Conservation (phyloP, 2,888 invertebrate genomes). For the Drosophila kambysellisi region DNA sequence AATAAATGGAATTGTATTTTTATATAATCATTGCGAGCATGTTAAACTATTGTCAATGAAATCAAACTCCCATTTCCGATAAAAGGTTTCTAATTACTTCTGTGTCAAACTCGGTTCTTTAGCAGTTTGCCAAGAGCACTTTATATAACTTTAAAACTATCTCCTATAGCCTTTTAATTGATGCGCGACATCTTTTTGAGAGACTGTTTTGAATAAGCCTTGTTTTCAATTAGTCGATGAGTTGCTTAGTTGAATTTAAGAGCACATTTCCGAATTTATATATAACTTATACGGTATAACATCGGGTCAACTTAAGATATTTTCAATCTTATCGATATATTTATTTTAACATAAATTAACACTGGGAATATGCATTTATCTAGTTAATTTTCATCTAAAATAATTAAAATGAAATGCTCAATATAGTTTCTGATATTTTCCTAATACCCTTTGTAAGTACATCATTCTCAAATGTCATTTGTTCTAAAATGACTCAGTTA, state of each 20-base stretch:
- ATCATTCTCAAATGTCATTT: neutral
- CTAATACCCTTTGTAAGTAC: neutral
- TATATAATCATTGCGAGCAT: constrained; percentile 52
- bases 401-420: neutral
- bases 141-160: neutral
- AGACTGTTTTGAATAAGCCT: neutral
- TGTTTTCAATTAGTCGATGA: neutral
- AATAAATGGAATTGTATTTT: constrained; percentile 69
- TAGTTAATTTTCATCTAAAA: too few species aligned
- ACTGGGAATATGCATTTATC: neutral
- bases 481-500: neutral
- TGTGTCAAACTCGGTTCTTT: neutral
- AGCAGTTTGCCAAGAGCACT: neutral
- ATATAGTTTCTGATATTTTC: neutral
- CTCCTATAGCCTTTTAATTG: neutral
- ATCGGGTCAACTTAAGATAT: neutral
- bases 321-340: neutral
- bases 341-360: neutral
- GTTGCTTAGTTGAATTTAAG: neutral
- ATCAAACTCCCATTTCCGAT: constrained; percentile 38
- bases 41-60: constrained; percentile 35
- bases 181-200: too few species aligned
- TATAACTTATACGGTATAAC: neutral
- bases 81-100: constrained; percentile 58
- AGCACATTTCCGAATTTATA: neutral